These are phyloP conservation scores for Porites evermanni DNA, from an alignment of 92 coral and sea anemone species.

Conservation along the genomic window DNA sequence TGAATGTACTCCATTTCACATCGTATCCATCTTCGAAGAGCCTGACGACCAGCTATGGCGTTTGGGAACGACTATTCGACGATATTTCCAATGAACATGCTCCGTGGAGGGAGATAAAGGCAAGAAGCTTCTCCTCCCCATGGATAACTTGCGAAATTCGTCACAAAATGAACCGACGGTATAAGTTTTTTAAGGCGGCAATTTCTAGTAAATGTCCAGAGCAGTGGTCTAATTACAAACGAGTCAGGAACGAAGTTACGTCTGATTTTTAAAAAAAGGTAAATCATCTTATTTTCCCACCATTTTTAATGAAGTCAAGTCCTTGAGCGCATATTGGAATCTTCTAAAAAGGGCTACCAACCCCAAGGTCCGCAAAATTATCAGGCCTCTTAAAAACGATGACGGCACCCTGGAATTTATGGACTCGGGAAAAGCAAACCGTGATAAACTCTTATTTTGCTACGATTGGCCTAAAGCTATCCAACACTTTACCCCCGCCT, in stretches of 20 bases:
- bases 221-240: too few relatives aligned
- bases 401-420: too few relatives aligned
- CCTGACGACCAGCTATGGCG: slow-evolving; percentile 57
- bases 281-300: slow-evolving; percentile 40
- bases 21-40: slow-evolving; percentile 33
- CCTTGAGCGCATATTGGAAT: slow-evolving; percentile 60
- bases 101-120: slow-evolving; percentile 41
- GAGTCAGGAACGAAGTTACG: background rate
- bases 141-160: slow-evolving; percentile 26
- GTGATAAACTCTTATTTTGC: too few relatives aligned
- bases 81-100: slow-evolving; percentile 47
- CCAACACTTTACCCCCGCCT: too few relatives aligned
- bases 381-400: too few relatives aligned
- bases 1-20: slow-evolving; percentile 31
- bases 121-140: too few relatives aligned
- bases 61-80: slow-evolving; percentile 27
- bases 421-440: too few relatives aligned
- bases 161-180: too few relatives aligned
- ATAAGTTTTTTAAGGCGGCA: too few relatives aligned
- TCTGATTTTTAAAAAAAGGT: slow-evolving; percentile 33
- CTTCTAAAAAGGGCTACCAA: slow-evolving; percentile 19
- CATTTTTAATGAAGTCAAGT: slow-evolving; percentile 49
- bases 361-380: too few relatives aligned
- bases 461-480: too few relatives aligned
- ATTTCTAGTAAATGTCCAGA: too few relatives aligned